Evolutionary conservation across 2,888 invertebrate genomes (phyloP), one percentile per base, ranked within the genome.

Genomic region (Brassicogethes aeneus): DNA sequence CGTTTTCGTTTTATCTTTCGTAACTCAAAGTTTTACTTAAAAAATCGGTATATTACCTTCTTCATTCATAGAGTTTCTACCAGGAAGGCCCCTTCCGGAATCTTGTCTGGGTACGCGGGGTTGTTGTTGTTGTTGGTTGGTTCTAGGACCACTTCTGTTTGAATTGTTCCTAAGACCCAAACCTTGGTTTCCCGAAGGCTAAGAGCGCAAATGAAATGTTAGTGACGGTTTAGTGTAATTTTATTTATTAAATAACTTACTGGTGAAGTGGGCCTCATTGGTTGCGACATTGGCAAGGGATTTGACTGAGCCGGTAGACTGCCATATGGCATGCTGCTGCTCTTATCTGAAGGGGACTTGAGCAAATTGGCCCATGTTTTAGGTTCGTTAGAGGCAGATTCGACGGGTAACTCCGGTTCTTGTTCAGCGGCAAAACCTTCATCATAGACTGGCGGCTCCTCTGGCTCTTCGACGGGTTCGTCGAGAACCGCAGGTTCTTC

Each of bases 301-400:
- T 31, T 10, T 10, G 42, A 8, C 32, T 44, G 41, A 3, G 44
- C 17, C 2, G 40, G 39, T 3, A 47, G 44, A 15, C 44, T 41
- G 31, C 41, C 42, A 41, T 50, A 51, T 39, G 50, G 50, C 44
- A 46, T 34, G 16, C 31, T 39, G 63, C 65, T 46, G 63, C 65
- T 46, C 23, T 46, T 50, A 16, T 17, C 35, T 7, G 52, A 54
- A n/a, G 73, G 73, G 12, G 79, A 76, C 72, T 88, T 90, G 57
- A 91, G 77, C 55, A 88, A 76, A 68, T 85, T 89, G 13, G 91
- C 90, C 68, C 88, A 91, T 8, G 91, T 90, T 71, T 89, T 90
- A 13, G 87, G 88, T 67, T 85, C 86, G 57, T 73, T 76, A 31
- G 79, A 64, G 33, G 59, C 52, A 54, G 52, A 45, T 40, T 55